Percentiles rank a stretch among this genome's conserved stretches.
phyloP scores from a whole-genome alignment of 2,888 invertebrate genomes.

The Helleia helle region DNA sequence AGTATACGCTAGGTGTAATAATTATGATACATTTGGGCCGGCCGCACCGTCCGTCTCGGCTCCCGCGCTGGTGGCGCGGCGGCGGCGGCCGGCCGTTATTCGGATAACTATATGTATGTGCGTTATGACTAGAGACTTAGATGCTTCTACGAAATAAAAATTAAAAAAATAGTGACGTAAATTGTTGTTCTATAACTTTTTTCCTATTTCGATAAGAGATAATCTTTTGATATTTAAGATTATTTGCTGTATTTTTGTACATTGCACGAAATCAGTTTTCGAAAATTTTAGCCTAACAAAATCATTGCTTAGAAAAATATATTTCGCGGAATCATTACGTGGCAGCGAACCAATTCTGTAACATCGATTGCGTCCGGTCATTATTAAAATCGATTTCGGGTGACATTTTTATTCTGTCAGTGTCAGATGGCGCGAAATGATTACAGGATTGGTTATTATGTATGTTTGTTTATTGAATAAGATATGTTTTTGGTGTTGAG shows the following conservation, averaged over 20 bases:
- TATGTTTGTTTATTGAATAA: conserved; percentile 48
- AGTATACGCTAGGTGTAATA: conserved; percentile 72
- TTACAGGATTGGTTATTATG: conserved; percentile 23
- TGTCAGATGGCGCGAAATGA: conserved; percentile 17
- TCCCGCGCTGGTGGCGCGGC: no score
- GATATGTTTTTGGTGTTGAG: conserved; percentile 66
- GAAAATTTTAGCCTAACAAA: conserved; percentile 8
- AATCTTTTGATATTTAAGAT: conserved; percentile 35
- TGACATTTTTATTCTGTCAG: conserved; percentile 16
- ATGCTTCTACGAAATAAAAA: conserved; percentile 54
- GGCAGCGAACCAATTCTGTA: conserved; percentile 19
- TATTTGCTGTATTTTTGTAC: conserved; percentile 61
- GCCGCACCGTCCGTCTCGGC: no score
- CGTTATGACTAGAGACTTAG: conserved; percentile 57
- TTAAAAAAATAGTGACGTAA: conserved; percentile 43
- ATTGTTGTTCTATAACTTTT: conserved; percentile 38
- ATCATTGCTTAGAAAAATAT: conserved; percentile 14
- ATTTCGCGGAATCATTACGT: conserved; percentile 6
- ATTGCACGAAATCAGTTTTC: conserved; percentile 23
- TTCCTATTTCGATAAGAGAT: conserved; percentile 30
- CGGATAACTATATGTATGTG: conserved; percentile 47
- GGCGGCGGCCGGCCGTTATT: no score
- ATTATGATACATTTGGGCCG: conserved; percentile 36
- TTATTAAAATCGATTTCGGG: conserved; percentile 12
- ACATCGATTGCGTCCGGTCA: conserved; percentile 15